A percentile compares a stretch with the other conserved stretches of the same genome.
Conservation (phyloP, 37 sponge, comb jelly and placozoan species). For the Spongia lamella region DNA sequence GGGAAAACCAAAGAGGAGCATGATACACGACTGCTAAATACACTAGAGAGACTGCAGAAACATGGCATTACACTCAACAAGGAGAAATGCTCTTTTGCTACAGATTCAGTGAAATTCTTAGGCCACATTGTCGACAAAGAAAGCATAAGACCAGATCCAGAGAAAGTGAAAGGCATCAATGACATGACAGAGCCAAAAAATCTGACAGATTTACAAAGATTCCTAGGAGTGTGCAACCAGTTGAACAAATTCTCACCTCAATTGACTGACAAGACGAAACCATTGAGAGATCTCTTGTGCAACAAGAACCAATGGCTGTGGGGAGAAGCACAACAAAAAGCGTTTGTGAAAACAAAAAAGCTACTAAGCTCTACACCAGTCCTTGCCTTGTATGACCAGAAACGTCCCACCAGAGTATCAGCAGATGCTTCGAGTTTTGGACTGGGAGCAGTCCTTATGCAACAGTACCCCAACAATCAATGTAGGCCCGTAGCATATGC, state of each 20-base stretch:
- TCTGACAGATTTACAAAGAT: conserved; percentile 2
- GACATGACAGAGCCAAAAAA: neutral
- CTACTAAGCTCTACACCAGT: conserved; percentile 9
- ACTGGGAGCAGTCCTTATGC: no score
- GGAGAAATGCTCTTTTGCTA: conserved; percentile 25
- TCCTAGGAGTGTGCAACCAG: conserved; percentile 29
- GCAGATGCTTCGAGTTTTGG: no score
- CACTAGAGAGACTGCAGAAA: neutral
- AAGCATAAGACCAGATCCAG: conserved; percentile 25
- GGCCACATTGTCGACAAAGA: conserved; percentile 21
- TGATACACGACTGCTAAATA: conserved; percentile 27
- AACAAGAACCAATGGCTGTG: no score
- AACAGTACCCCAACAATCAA: no score
- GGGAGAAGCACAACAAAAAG: conserved; percentile 5
- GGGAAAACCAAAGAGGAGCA: no score
- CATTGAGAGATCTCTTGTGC: conserved; percentile 14
- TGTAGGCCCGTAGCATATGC: no score
- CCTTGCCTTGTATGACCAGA: neutral
- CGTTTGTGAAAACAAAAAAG: conserved; percentile 13
- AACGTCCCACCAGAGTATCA: no score
- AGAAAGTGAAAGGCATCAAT: conserved; percentile 17
- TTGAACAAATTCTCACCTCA: conserved; percentile 23
- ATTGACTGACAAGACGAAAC: neutral
- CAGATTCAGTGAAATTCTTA: neutral
- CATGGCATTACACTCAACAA: conserved; percentile 41